Conservation (phyloP, 2,113 vertebrate genomes). For the Brachionichthys hirsutus region DNA sequence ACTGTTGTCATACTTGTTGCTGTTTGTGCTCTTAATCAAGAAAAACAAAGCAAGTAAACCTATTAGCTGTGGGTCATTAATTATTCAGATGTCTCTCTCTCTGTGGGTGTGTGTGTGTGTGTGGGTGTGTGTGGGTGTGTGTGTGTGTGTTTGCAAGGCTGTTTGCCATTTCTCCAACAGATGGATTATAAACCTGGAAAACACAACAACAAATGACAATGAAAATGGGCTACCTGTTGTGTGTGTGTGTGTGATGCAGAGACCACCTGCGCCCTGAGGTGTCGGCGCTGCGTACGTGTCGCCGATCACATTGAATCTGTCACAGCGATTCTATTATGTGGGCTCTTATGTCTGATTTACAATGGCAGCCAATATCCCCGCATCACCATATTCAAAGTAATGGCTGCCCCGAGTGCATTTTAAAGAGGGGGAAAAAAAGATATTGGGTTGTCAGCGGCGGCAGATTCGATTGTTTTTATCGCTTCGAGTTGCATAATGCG, state of each 20-base stretch:
- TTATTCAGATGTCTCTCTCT: slow-evolving; percentile 10
- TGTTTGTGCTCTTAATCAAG: slow-evolving; percentile 17
- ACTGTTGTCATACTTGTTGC: slow-evolving; percentile 13
- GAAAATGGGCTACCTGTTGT: slow-evolving; percentile 37
- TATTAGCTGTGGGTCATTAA: slow-evolving; percentile 40
- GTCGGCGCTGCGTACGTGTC: slow-evolving; percentile 45
- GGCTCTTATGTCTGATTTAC: slow-evolving; percentile 44
- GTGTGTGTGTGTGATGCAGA: slow-evolving; percentile 13
- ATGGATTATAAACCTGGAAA: slow-evolving; percentile 37
- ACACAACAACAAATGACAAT: slow-evolving; percentile 52
- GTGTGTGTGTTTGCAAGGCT: slow-evolving; percentile 2
- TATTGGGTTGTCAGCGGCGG: slow-evolving; percentile 33
- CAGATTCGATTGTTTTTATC: slow-evolving; percentile 31
- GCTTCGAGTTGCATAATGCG: slow-evolving; percentile 28
- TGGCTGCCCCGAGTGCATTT: slow-evolving; percentile 58
- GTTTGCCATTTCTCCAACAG: slow-evolving; percentile 9
- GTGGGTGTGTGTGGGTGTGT: slow-evolving; percentile 13
- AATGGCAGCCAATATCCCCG: slow-evolving; percentile 27
- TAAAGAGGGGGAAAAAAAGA: slow-evolving; percentile 33
- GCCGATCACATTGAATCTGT: slow-evolving; percentile 48
- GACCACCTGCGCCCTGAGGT: slow-evolving; percentile 64
- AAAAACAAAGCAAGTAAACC: slow-evolving; percentile 31
- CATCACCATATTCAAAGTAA: slow-evolving; percentile 63
- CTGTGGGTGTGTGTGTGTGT: slow-evolving; percentile 12
- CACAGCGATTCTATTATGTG: slow-evolving; percentile 60